Percentiles rank a stretch among this genome's conserved stretches.
phyloP scores from a whole-genome alignment of 2,797 vertebrate genomes.

The Halcyon chelicuti region DNA sequence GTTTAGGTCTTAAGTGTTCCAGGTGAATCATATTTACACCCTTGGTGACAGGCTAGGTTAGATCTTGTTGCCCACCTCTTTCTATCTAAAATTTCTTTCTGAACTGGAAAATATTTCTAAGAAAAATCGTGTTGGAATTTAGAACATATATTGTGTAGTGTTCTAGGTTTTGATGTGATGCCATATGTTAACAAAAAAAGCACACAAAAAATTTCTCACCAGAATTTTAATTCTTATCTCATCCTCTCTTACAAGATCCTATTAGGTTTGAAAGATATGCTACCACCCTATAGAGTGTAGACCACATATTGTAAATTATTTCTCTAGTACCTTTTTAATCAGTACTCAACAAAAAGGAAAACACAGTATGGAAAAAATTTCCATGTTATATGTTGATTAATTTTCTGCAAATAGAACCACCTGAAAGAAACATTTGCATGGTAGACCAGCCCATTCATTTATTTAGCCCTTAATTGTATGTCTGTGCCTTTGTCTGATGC shows the following conservation, averaged over 20 bases:
- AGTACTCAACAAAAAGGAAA: not conserved
- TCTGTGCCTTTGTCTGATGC: not conserved
- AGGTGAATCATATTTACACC: not conserved
- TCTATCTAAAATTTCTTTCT: not conserved
- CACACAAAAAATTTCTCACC: not conserved
- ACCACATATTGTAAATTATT: not conserved
- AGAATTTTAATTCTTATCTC: not conserved
- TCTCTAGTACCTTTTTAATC: not conserved
- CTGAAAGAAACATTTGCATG: not conserved
- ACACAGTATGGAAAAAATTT: not conserved
- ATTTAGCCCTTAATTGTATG: not conserved
- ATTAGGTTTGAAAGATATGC: not conserved
- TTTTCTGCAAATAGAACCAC: not conserved
- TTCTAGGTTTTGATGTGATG: not conserved
- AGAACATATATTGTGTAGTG: not conserved
- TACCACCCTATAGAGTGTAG: accelerated
- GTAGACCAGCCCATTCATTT: not conserved
- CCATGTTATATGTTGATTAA: not conserved
- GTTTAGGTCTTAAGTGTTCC: not conserved
- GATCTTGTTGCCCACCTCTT: not conserved
- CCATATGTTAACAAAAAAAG: not conserved
- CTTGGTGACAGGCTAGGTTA: not conserved
- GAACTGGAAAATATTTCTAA: not conserved
- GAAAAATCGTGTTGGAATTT: not conserved
- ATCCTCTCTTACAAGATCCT: not conserved